These are phyloP conservation scores for Balanococcus diminutus DNA, from an alignment of 2,888 invertebrate species.

Conservation along the genomic window DNA sequence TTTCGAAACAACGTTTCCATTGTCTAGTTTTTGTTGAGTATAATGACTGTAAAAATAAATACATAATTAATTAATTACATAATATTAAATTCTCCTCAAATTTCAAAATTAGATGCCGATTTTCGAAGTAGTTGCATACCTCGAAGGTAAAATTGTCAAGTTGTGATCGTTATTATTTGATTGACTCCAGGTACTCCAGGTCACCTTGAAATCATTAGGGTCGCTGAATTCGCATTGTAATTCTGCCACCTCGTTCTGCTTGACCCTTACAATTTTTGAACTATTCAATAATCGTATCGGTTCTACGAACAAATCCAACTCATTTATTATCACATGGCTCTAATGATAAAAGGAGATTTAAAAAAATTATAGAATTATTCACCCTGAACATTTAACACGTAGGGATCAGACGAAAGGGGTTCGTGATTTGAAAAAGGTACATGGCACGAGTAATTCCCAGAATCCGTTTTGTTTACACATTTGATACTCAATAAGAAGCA, in stretches of 20 bases:
- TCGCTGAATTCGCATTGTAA: conserved; percentile 36
- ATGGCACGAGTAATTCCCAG: conserved; percentile 69
- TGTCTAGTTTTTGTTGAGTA: conserved; percentile 67
- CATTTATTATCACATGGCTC: not conserved
- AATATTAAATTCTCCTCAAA: too few relatives aligned
- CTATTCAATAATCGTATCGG: conserved; percentile 12
- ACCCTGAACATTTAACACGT: conserved; percentile 62
- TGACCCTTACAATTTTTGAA: not conserved
- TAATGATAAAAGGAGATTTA: not conserved
- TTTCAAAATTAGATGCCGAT: too few relatives aligned
- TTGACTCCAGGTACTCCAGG: conserved; percentile 33
- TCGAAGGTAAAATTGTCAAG: not conserved
- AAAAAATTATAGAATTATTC: conserved; percentile 19
- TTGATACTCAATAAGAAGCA: conserved; percentile 55
- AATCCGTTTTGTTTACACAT: conserved; percentile 61
- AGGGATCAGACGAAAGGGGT: conserved; percentile 58
- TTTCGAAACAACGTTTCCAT: conserved; percentile 67
- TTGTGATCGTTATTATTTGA: not conserved
- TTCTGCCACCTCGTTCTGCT: not conserved
- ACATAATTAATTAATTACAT: too few relatives aligned
- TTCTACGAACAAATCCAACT: not conserved
- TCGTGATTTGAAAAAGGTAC: conserved; percentile 63
- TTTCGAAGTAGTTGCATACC: not conserved
- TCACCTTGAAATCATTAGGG: not conserved
- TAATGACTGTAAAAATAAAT: conserved; percentile 59